Conservation (phyloP, 2,888 invertebrate species). For the Philereme vetulata region DNA sequence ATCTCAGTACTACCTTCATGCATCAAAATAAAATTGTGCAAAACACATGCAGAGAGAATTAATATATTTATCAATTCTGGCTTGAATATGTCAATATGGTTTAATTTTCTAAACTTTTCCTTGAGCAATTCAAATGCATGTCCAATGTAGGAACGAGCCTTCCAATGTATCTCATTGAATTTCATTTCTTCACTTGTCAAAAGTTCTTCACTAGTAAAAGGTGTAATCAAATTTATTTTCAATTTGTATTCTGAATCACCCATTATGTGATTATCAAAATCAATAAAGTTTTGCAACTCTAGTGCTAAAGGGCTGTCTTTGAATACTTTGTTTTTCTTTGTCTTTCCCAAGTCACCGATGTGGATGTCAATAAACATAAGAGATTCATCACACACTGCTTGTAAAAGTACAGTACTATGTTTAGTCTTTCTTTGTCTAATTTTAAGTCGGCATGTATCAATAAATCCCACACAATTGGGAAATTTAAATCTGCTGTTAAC, state of each 20-base stretch:
- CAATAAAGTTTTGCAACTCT: conserved; percentile 66
- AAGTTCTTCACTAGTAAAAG: conserved; percentile 69
- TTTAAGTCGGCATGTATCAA: conserved; percentile 70
- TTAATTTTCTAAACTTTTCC: conserved; percentile 68
- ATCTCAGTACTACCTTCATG: conserved; percentile 68
- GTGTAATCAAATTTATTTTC: conserved; percentile 68
- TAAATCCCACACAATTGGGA: conserved; percentile 77
- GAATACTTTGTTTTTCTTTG: conserved; percentile 65
- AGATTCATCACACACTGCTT: conserved; percentile 77
- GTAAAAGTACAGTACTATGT: conserved; percentile 63
- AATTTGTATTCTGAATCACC: conserved; percentile 72
- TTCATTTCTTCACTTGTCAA: conserved; percentile 76
- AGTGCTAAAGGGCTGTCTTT: conserved; percentile 63
- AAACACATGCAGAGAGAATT: conserved; percentile 67
- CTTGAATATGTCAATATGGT: conserved; percentile 63
- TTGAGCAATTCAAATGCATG: conserved; percentile 71
- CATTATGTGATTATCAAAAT: conserved; percentile 74
- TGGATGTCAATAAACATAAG: conserved; percentile 69
- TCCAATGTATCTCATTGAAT: conserved; percentile 75
- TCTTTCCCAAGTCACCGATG: conserved; percentile 63
- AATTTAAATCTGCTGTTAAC: conserved; percentile 70
- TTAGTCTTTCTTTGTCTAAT: conserved; percentile 60
- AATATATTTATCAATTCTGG: conserved; percentile 59
- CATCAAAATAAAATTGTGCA: conserved; percentile 73
- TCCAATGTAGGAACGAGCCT: conserved; percentile 65